Evolutionary conservation across 1,140 invertebrate species (phyloP).

Genomic region (Lepidurus arcticus): DNA sequence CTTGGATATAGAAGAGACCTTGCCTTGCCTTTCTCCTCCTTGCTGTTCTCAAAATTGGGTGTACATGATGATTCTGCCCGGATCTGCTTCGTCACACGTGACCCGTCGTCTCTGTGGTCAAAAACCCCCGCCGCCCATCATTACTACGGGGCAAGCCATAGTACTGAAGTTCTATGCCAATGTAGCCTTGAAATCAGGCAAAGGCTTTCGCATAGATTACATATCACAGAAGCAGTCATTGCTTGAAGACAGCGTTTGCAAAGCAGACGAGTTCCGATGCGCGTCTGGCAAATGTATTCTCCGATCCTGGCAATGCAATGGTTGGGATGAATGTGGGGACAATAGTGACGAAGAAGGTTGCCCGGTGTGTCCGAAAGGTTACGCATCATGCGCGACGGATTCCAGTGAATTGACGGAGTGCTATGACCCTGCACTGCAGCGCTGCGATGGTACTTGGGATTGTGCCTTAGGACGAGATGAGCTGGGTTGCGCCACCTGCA

Average conservation of each 20-base stretch:
- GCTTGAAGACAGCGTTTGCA: constrained; percentile 8
- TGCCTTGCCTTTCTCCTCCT: neutral
- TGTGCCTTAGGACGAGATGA: constrained; percentile 26
- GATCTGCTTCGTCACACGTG: neutral
- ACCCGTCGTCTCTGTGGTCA: neutral
- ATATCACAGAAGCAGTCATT: constrained; percentile 1
- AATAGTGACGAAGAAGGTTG: constrained; percentile 33
- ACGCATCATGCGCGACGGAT: neutral
- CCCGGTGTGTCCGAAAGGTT: constrained; percentile 33
- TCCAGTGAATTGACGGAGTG: constrained; percentile 16
- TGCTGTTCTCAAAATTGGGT: neutral
- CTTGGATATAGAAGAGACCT: neutral
- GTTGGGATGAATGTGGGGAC: constrained; percentile 35
- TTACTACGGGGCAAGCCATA: neutral
- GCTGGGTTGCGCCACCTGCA: constrained; percentile 16
- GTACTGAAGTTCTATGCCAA: neutral
- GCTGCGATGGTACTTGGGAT: constrained; percentile 27
- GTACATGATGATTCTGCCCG: neutral
- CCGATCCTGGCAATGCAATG: constrained; percentile 32
- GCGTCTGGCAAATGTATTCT: constrained; percentile 32
- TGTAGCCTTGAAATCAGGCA: neutral
- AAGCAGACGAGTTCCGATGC: constrained; percentile 31
- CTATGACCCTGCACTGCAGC: constrained; percentile 14
- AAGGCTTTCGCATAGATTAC: constrained; percentile 15
- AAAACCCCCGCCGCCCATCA: neutral